These are phyloP conservation scores for Dryococelus australis DNA, from an alignment of 2,888 invertebrate species.

Conservation along the genomic window DNA sequence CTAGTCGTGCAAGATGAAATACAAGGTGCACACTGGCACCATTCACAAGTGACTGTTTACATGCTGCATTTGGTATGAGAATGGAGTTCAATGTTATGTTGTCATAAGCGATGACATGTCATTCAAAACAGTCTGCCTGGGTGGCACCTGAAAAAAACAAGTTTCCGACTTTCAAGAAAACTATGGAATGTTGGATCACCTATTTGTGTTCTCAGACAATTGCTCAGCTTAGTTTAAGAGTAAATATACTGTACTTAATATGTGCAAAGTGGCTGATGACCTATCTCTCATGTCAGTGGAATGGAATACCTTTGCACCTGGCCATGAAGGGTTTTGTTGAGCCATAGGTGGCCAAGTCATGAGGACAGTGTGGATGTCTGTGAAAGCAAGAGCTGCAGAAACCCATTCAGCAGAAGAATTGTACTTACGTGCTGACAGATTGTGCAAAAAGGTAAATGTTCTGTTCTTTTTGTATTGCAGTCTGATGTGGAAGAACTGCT, in stretches of 20 bases:
- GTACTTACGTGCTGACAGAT: not conserved
- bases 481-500: not conserved
- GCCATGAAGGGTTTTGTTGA: not conserved
- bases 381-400: constrained; percentile 20
- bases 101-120: not conserved
- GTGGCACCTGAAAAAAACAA: not conserved
- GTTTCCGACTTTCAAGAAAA: not conserved
- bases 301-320: constrained; percentile 16
- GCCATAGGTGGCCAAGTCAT: constrained; percentile 6
- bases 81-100: not conserved
- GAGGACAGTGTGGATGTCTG: not conserved
- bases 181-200: not conserved
- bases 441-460: not conserved
- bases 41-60: not conserved
- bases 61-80: not conserved
- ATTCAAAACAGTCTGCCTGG: not conserved
- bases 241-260: not conserved
- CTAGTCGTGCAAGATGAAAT: not conserved
- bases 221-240: not conserved
- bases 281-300: not conserved
- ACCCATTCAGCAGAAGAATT: not conserved
- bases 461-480: not conserved
- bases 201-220: not conserved
- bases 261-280: not conserved
- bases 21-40: constrained; percentile 4